Percentiles rank a stretch among this genome's conserved stretches.
Conservation (phyloP, 2,797 vertebrate species). For the Microctenopoma stevenorrisi region DNA sequence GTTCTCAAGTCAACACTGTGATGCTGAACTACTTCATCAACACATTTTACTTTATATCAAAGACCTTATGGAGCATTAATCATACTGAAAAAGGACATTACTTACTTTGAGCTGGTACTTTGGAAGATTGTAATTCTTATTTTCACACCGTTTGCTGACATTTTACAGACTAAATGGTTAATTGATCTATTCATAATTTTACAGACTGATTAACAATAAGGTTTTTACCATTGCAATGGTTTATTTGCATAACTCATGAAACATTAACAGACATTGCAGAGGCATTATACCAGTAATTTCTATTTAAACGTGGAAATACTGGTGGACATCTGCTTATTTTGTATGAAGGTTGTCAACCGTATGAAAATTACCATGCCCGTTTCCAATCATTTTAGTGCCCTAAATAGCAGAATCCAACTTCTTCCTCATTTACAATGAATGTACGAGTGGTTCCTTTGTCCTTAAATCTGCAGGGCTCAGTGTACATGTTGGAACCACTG, state of each 20-base stretch:
- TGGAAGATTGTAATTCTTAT: neutral
- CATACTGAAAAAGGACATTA: neutral
- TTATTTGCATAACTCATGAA: neutral
- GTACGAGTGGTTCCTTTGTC: constrained; percentile 45
- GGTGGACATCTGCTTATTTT: neutral
- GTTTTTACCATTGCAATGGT: no score
- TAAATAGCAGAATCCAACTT: no score
- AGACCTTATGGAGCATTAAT: neutral
- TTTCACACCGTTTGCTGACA: neutral
- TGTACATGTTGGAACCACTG: constrained; percentile 41
- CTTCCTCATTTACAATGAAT: neutral
- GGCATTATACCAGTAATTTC: neutral
- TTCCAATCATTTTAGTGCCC: no score
- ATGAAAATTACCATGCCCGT: neutral
- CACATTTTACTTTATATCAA: neutral
- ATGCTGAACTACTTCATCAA: neutral
- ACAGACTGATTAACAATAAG: neutral
- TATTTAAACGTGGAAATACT: neutral
- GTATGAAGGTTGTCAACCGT: neutral
- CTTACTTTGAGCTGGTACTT: neutral
- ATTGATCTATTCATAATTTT: no score
- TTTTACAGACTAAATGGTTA: neutral
- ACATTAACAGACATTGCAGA: neutral
- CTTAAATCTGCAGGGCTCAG: constrained; percentile 37
- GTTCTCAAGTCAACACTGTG: neutral